phyloP scores from a whole-genome alignment of 1,140 invertebrate genomes.

The Temnothorax nylanderi region DNA sequence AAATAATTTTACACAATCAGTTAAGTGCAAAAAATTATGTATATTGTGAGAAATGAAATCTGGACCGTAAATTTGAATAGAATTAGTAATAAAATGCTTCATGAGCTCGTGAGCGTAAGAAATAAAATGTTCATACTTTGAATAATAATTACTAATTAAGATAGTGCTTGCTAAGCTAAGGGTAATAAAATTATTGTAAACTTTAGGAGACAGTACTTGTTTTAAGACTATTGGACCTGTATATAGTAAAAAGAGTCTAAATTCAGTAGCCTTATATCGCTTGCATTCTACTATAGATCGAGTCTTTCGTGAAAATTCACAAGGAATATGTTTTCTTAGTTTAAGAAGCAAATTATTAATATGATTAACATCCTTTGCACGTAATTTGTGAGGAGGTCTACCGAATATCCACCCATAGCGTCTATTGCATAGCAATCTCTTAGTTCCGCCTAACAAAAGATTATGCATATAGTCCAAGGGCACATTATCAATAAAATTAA shows the following conservation, averaged over 20 bases:
- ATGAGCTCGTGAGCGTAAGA: neutral
- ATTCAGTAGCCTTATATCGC: neutral
- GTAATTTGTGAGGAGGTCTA: neutral
- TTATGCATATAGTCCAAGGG: neutral
- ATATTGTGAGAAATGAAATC: conserved; percentile 5
- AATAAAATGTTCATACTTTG: neutral
- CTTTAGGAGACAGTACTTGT: neutral
- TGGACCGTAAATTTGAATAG: conserved; percentile 16
- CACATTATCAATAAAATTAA: conserved; percentile 10
- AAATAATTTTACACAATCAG: conserved; percentile 20
- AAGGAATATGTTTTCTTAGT: conserved; percentile 2
- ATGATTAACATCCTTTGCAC: no score
- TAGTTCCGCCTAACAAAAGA: neutral
- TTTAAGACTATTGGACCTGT: neutral
- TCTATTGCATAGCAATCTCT: neutral
- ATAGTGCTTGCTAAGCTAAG: neutral
- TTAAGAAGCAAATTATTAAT: no score
- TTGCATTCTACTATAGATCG: conserved; percentile 9
- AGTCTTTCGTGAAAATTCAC: conserved; percentile 3
- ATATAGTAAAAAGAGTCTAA: conserved; percentile 19
- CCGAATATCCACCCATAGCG: neutral
- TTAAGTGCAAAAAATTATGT: neutral
- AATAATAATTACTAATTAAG: conserved; percentile 1
- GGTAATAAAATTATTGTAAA: conserved; percentile 30
- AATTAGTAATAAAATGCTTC: conserved; percentile 13